Percentiles rank a stretch among this genome's conserved stretches.
Evolutionary conservation across 2,888 invertebrate genomes (phyloP).

Genomic region (Chrysotoxum bicinctum): DNA sequence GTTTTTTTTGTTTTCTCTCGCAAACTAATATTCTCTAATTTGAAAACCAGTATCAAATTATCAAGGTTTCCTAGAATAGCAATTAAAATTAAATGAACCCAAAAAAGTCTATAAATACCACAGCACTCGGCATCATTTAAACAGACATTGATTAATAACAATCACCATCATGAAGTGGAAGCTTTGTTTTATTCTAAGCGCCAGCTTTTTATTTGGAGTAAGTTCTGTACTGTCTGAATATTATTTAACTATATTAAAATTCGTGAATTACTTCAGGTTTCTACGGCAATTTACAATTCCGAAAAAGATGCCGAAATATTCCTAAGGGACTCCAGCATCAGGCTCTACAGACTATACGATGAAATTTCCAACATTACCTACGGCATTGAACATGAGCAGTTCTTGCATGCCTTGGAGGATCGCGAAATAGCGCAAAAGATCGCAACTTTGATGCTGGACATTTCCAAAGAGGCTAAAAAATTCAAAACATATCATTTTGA

Average conservation of each 20-base stretch:
- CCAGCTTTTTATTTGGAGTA: conserved; percentile 25
- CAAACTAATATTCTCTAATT: neutral
- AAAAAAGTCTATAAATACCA: conserved; percentile 38
- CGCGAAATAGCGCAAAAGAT: conserved; percentile 76
- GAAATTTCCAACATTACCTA: conserved; percentile 78
- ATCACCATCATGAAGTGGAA: conserved; percentile 35
- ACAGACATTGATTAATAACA: neutral
- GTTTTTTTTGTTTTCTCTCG: neutral
- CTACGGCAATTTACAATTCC: conserved; percentile 64
- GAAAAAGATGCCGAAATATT: conserved; percentile 77
- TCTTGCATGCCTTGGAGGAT: conserved; percentile 76
- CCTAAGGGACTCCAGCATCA: conserved; percentile 76
- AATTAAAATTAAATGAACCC: neutral
- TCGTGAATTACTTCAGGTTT: neutral
- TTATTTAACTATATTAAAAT: neutral
- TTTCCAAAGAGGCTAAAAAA: conserved; percentile 84
- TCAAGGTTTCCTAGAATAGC: neutral
- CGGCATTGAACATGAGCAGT: conserved; percentile 76
- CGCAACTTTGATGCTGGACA: conserved; percentile 76
- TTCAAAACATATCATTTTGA: conserved; percentile 74
- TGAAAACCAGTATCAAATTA: neutral
- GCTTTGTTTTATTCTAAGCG: conserved; percentile 16
- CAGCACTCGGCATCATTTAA: neutral
- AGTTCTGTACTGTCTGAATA: neutral
- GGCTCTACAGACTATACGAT: conserved; percentile 77